These are phyloP conservation scores for Tapirus terrestris DNA, from an alignment of 2,113 vertebrate genomes.

Conservation along the genomic window DNA sequence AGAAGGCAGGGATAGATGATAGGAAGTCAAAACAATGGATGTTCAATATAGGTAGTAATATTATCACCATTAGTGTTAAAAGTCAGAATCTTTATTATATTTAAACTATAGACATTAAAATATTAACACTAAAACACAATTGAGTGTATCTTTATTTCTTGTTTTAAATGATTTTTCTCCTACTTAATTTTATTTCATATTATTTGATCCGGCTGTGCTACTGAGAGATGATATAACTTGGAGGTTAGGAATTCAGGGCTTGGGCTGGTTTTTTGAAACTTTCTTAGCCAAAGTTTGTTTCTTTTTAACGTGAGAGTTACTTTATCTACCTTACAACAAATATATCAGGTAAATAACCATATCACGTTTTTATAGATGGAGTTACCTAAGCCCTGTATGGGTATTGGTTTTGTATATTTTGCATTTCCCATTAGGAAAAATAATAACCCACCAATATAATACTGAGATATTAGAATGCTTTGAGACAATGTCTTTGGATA, in stretches of 20 bases:
- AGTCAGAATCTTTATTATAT: neutral
- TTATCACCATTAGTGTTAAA: neutral
- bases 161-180: neutral
- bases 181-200: constrained; percentile 18
- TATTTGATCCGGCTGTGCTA: neutral
- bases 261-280: neutral
- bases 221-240: neutral
- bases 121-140: neutral
- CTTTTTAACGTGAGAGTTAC: neutral
- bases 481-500: neutral
- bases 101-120: neutral
- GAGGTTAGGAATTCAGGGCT: neutral
- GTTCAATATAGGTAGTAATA: neutral
- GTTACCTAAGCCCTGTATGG: neutral
- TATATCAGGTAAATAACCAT: neutral
- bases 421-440: neutral
- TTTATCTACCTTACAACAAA: neutral
- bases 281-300: neutral
- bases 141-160: neutral
- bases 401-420: neutral
- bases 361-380: neutral
- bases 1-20: neutral
- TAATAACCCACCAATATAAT: neutral
- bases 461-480: neutral
- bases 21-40: neutral